Percentiles rank a stretch among this genome's conserved stretches.
Evolutionary conservation across 2,797 vertebrate genomes (phyloP).

Genomic region (Melanitta fusca): DNA sequence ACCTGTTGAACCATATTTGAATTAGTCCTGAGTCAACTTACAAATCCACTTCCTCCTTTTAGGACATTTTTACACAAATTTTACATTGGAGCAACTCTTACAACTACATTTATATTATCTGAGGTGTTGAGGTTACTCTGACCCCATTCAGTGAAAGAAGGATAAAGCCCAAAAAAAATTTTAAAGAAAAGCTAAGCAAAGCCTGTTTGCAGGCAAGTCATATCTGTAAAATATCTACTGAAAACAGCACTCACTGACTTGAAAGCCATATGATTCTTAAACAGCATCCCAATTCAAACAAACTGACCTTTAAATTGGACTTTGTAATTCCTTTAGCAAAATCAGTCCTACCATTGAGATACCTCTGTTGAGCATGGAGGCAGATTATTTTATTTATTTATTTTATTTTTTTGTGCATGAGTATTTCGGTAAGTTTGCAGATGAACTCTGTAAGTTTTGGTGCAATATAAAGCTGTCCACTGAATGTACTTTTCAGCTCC

Average conservation of each 20-base stretch:
- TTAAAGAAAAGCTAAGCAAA: neutral
- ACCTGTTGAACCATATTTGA: neutral
- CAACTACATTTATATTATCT: neutral
- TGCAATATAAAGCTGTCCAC: neutral
- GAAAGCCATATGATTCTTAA: neutral
- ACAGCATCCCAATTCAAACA: conserved; percentile 13
- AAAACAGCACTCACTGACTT: conserved; percentile 11
- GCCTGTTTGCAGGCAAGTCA: neutral
- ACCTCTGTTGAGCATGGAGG: neutral
- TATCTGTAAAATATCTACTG: neutral
- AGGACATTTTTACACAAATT: neutral
- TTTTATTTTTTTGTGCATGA: conserved; percentile 10
- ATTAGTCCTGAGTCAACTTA: neutral
- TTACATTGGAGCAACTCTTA: neutral
- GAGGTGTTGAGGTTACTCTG: neutral
- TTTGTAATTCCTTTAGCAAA: conserved; percentile 6
- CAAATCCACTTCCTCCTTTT: neutral
- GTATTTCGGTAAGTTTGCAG: conserved; percentile 30
- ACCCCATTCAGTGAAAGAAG: neutral
- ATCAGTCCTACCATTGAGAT: neutral
- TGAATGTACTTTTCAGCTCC: neutral
- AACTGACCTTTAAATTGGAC: conserved; percentile 7
- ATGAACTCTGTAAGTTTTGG: neutral
- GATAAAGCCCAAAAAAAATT: neutral
- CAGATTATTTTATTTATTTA: neutral